Evolutionary conservation across 2,797 vertebrate genomes (phyloP).

Genomic region (Acanthurus tractus): DNA sequence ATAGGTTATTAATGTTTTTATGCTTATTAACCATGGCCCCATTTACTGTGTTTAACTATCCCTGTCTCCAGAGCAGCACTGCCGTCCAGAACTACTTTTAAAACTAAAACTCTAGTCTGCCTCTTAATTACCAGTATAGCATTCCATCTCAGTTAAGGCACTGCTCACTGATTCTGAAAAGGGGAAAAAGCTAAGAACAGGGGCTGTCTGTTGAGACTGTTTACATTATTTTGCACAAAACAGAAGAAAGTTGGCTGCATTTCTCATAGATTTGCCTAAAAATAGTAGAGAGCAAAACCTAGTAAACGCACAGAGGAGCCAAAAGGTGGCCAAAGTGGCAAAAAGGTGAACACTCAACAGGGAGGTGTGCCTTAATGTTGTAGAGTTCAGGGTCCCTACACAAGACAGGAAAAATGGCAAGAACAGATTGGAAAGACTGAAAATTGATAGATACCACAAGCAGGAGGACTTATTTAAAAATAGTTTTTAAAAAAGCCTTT

Average conservation of each 20-base stretch:
- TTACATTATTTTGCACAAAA: slow-evolving; percentile 94
- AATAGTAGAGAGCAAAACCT: slow-evolving; percentile 66
- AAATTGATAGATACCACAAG: neutral
- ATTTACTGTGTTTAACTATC: slow-evolving; percentile 28
- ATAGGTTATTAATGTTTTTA: slow-evolving; percentile 1
- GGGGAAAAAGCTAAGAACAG: slow-evolving; percentile 5
- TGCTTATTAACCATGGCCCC: slow-evolving; percentile 2
- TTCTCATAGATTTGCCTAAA: slow-evolving; percentile 74
- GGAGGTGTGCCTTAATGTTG: slow-evolving; percentile 77
- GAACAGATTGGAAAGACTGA: neutral
- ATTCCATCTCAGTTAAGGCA: slow-evolving; percentile 60
- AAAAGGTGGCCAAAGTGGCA: slow-evolving; percentile 74
- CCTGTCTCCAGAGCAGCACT: slow-evolving; percentile 35
- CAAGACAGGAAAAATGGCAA: neutral
- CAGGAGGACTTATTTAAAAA: slow-evolving; percentile 20
- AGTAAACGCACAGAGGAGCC: slow-evolving; percentile 78
- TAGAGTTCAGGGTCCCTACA: slow-evolving; percentile 79
- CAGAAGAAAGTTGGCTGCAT: slow-evolving; percentile 84
- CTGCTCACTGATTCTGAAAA: slow-evolving; percentile 73
- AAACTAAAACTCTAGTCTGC: slow-evolving; percentile 29
- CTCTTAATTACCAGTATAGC: slow-evolving; percentile 27
- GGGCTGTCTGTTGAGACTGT: slow-evolving; percentile 57
- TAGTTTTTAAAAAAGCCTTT: neutral
- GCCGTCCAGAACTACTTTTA: slow-evolving; percentile 21
- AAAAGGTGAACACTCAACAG: slow-evolving; percentile 86